Evolutionary conservation across 2,888 invertebrate genomes (phyloP).

Genomic region (Mystacides longicornis): DNA sequence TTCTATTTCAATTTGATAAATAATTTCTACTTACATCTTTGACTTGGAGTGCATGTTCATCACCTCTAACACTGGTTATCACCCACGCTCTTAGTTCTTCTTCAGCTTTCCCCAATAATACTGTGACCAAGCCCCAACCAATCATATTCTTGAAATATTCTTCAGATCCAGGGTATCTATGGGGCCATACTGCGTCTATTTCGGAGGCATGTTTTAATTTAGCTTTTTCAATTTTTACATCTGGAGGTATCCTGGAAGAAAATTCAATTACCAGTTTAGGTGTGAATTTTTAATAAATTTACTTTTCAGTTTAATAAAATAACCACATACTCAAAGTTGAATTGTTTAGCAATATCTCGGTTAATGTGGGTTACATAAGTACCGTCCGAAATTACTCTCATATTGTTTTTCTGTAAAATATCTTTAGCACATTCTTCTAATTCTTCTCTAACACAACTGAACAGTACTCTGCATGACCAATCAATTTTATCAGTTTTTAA

Average conservation of each 20-base stretch:
- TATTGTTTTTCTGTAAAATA: neutral
- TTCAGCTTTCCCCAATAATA: constrained; percentile 3
- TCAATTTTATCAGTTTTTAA: neutral
- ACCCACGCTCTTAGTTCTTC: constrained; percentile 19
- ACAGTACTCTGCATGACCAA: neutral
- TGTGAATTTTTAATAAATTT: neutral
- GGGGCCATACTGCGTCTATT: constrained; percentile 19
- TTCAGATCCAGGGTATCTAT: constrained; percentile 18
- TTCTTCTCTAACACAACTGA: neutral
- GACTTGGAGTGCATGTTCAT: constrained; percentile 17
- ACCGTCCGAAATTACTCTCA: neutral
- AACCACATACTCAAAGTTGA: constrained; percentile 10
- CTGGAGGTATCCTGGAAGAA: constrained; percentile 9
- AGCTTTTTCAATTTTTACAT: constrained; percentile 2
- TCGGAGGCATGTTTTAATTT: constrained; percentile 8
- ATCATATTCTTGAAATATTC: constrained; percentile 18
- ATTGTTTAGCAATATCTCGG: constrained; percentile 7
- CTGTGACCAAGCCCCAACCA: neutral
- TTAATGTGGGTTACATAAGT: constrained; percentile 9
- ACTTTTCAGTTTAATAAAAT: neutral
- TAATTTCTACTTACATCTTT: constrained; percentile 11
- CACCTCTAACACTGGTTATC: constrained; percentile 15
- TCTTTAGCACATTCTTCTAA: neutral
- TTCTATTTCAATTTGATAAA: neutral
- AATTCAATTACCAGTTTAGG: neutral